Base-by-base conservation (phyloP, 2,888 invertebrate species). In the Cinara cedri region DNA sequence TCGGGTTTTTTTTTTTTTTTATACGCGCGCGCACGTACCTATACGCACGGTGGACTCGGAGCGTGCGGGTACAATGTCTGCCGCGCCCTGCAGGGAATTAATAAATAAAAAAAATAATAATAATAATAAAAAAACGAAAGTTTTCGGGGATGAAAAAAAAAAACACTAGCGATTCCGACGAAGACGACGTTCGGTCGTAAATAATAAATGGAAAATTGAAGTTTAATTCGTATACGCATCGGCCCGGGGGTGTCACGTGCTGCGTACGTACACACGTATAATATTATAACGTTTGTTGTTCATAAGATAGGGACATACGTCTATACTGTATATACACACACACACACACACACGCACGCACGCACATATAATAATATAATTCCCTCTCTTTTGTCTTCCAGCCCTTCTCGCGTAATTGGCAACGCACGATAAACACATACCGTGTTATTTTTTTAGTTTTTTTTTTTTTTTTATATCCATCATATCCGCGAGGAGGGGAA, bases 181-280 rank as follows among this genome's bases (percentile, higher is more conserved):
- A 80, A 80, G 72, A 72, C 72, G 80, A 80, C 72, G 80, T 72
- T 72, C 55, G 71, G 16, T 54, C 80, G 26, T 72, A 72, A 72
- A 72, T 72, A 71, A 72, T 65, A 80, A 80, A 80, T 72, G 80
- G 71, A 71, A 80, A 72, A 72, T 26, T 44, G 65, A 54, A 80
- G 44, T 80, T 80, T 80, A 80, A 80, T 80, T 71, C 72, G 71
- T 72, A n/a, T n/a, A 46, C 80, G 34, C 34, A 63, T 80, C 80
- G 80, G 80, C 80, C 80, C 44, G 26, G 72, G 78, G 78, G 78
- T 78, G 78, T 78, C 78, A 78, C 78, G 78, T 78, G 78, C 78
- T 78, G 16, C 34, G 62, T 42, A 14, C 46, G n/a, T 51, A 55
- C 14, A 74, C 51, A n/a, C n/a, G n/a, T n/a, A n/a, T n/a, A n/a